Evolutionary conservation across 2,113 vertebrate genomes (phyloP).

Genomic region (Pseudolaguvia tuberculata): DNA sequence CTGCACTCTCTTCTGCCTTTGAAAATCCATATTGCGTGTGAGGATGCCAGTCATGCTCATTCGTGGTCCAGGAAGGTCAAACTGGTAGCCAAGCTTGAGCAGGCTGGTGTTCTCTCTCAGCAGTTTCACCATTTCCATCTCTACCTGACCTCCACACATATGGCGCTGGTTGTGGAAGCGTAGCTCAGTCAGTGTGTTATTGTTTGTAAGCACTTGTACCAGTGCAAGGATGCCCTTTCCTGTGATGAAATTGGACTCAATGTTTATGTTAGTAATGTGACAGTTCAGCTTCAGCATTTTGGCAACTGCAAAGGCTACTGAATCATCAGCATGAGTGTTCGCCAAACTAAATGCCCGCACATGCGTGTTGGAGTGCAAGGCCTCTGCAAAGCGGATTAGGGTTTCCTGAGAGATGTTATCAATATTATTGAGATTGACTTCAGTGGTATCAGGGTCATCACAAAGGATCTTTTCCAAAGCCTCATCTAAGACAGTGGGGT

Average conservation of each 20-base stretch:
- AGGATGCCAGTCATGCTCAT: conserved; percentile 96
- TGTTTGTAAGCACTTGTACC: conserved; percentile 80
- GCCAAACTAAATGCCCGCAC: conserved; percentile 84
- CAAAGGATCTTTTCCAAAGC: conserved; percentile 76
- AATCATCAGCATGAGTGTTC: conserved; percentile 88
- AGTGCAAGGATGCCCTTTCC: conserved; percentile 89
- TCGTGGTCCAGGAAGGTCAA: conserved; percentile 89
- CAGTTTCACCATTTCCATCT: conserved; percentile 95
- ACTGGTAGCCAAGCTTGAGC: conserved; percentile 92
- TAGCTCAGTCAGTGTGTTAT: conserved; percentile 84
- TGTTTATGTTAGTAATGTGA: conserved; percentile 81
- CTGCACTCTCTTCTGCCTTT: conserved; percentile 87
- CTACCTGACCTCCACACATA: conserved; percentile 92
- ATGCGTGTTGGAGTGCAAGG: conserved; percentile 77
- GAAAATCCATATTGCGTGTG: conserved; percentile 92
- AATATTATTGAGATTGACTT: conserved; percentile 95
- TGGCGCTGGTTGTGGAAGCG: conserved; percentile 98
- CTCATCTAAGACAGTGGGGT: conserved; percentile 89
- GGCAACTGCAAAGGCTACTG: conserved; percentile 79
- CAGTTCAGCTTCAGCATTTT: conserved; percentile 83
- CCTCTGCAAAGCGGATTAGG: conserved; percentile 84
- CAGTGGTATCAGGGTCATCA: conserved; percentile 78
- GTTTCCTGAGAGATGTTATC: conserved; percentile 86
- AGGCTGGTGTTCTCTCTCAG: conserved; percentile 85
- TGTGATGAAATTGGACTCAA: conserved; percentile 94